phyloP scores from a whole-genome alignment of 2,113 vertebrate species.

The Bombycilla garrulus region DNA sequence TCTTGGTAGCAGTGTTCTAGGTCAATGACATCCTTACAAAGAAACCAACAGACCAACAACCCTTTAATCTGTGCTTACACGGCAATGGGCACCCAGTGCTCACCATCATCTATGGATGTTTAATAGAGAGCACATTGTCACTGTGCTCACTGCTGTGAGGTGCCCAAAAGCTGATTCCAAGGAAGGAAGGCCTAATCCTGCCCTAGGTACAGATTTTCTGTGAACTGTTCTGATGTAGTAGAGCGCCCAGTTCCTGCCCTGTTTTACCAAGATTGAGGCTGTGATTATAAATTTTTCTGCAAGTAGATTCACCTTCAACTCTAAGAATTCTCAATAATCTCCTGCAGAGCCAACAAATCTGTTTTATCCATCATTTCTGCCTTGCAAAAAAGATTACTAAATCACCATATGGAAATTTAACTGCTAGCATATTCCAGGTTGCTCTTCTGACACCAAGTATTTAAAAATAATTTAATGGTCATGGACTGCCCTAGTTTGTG shows the following conservation, averaged over 20 bases:
- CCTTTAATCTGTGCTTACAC: not conserved
- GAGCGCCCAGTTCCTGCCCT: not conserved
- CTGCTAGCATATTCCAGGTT: not conserved
- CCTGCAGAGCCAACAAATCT: not conserved
- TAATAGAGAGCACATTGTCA: not conserved
- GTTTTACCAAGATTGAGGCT: not conserved
- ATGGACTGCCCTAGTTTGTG: not conserved
- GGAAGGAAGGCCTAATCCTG: not conserved
- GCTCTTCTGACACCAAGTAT: not conserved
- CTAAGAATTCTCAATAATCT: not conserved
- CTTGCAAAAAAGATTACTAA: not conserved
- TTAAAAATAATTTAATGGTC: not conserved
- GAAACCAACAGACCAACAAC: too few relatives aligned
- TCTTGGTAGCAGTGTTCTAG: not conserved
- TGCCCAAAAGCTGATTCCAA: not conserved
- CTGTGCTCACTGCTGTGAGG: not conserved
- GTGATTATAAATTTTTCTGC: not conserved
- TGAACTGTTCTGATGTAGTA: not conserved
- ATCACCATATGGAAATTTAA: not conserved
- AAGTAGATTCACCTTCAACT: not conserved
- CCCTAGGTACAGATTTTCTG: not conserved
- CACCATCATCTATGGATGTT: fast-evolving
- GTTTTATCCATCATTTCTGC: not conserved
- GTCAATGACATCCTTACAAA: fast-evolving
- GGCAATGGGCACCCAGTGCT: not conserved